phyloP scores from a whole-genome alignment of 2,797 vertebrate genomes.

The Pachyuromys duprasi region DNA sequence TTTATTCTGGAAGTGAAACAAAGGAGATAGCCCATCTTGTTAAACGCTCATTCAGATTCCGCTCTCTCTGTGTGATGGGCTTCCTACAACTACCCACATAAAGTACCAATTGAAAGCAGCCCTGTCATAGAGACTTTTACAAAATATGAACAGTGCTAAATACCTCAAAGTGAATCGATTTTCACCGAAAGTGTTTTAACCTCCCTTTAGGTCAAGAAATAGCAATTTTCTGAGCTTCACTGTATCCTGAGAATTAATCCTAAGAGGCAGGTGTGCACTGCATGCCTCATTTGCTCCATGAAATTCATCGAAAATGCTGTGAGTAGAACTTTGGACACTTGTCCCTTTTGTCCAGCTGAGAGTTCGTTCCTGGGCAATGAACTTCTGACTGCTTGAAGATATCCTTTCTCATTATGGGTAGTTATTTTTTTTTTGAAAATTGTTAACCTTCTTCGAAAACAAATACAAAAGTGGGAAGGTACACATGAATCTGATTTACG shows the following conservation, averaged over 20 bases:
- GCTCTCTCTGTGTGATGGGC: conserved; percentile 74
- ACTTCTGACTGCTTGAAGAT: background rate
- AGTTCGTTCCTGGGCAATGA: background rate
- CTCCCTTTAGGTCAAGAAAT: conserved; percentile 87
- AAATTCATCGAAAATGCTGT: conserved; percentile 79
- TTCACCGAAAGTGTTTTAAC: conserved; percentile 85
- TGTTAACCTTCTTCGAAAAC: conserved; percentile 21
- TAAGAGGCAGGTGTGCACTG: conserved; percentile 76
- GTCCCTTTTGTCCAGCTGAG: conserved; percentile 69
- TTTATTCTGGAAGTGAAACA: conserved; percentile 74
- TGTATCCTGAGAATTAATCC: conserved; percentile 86
- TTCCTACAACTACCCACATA: conserved; percentile 77
- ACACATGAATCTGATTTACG: background rate
- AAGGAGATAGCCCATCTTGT: conserved; percentile 79
- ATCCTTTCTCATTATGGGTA: background rate
- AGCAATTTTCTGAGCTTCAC: conserved; percentile 85
- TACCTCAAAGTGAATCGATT: conserved; percentile 86
- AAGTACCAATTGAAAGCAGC: conserved; percentile 84
- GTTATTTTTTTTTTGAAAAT: background rate
- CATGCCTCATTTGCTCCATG: conserved; percentile 78
- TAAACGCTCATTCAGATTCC: conserved; percentile 83
- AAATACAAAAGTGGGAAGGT: background rate
- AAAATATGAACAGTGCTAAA: conserved; percentile 87
- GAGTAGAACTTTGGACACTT: conserved; percentile 35
- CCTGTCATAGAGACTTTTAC: conserved; percentile 81